Evolutionary conservation across 2,113 vertebrate species (phyloP), one percentile per base, ranked within the genome.

Genomic region (Siniperca chuatsi): DNA sequence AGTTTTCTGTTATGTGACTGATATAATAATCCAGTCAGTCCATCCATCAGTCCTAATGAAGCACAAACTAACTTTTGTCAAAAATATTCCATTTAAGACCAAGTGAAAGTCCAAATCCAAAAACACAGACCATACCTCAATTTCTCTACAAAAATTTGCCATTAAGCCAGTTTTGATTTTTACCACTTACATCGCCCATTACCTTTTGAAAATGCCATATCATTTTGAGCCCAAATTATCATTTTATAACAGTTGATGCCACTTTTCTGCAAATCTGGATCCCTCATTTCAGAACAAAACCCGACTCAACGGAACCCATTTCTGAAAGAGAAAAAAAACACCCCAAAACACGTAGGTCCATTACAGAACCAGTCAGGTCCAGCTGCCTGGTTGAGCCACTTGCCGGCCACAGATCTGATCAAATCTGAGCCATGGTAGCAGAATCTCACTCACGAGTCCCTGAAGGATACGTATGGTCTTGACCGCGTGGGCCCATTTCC

Each of bases 401-500:
- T 44, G 61, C 29, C 9, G 21, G 44, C 58, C 52, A 55, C 72
- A 78, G 58, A 89, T 65, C 57, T 3, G 61, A 70, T 68, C 40
- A 62, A 73, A 84, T 64, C 61, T 67, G 64, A 87, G 42, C 69
- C 57, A 52, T 1, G 9, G 35, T 6, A 75, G 57, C 77, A 58
- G 48, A 89, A 80, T 66, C 44, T 12, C 79, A 92, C 97, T 99
- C 96, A 98, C 97, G 71, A 95, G 96, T 92, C 95, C 96, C 95
- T 96, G 97, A 89, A 96, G 95, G 95, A 97, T 96, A 83, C 97
- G 95, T 92, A 97, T 96, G 94, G 97, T 97, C 96, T 96, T 97
- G 81, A 97, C 91, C 21, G 97, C 96, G 87, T 96, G 97, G 89
- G 93, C 95, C 97, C 97, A 98, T 94, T 98, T 95, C 90, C 95